These are phyloP conservation scores for Nothocercus julius DNA, from an alignment of 2,113 vertebrate genomes.

Conservation along the genomic window DNA sequence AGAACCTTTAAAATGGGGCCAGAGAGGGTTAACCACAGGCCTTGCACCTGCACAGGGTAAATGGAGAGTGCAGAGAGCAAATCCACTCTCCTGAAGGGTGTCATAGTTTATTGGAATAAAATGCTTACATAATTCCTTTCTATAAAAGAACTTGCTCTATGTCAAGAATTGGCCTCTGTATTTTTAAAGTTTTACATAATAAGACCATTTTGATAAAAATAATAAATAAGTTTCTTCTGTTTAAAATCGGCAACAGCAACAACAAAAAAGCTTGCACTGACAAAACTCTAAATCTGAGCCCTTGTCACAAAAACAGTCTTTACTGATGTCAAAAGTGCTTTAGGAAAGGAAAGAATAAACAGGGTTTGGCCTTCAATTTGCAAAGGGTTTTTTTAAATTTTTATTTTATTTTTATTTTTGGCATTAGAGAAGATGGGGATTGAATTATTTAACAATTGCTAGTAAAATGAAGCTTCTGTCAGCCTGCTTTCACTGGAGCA, in stretches of 20 bases:
- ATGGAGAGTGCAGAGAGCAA: background rate
- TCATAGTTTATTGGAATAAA: background rate
- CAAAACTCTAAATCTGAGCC: constrained; percentile 39
- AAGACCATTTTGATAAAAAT: background rate
- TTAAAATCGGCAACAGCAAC: background rate
- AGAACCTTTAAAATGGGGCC: background rate
- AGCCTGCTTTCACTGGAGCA: constrained; percentile 15
- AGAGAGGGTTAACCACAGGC: background rate
- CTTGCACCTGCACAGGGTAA: background rate
- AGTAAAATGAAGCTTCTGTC: constrained; percentile 50
- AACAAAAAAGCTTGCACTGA: background rate
- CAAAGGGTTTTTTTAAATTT: constrained; percentile 13
- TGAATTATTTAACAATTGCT: constrained; percentile 71
- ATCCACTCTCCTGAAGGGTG: background rate
- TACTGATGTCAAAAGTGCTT: constrained; percentile 51
- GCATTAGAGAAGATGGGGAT: constrained; percentile 49
- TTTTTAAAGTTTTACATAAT: background rate
- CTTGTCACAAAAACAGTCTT: constrained; percentile 13
- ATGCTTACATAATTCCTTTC: background rate
- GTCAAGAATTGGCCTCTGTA: background rate
- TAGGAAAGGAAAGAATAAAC: constrained; percentile 46
- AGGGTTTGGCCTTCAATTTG: constrained; percentile 66
- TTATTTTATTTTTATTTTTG: constrained; percentile 54
- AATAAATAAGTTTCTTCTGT: background rate
- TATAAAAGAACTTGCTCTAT: background rate